Percentiles rank a stretch among this genome's conserved stretches.
Conservation (phyloP, 2,113 vertebrate species). For the Hepsetus odoe region DNA sequence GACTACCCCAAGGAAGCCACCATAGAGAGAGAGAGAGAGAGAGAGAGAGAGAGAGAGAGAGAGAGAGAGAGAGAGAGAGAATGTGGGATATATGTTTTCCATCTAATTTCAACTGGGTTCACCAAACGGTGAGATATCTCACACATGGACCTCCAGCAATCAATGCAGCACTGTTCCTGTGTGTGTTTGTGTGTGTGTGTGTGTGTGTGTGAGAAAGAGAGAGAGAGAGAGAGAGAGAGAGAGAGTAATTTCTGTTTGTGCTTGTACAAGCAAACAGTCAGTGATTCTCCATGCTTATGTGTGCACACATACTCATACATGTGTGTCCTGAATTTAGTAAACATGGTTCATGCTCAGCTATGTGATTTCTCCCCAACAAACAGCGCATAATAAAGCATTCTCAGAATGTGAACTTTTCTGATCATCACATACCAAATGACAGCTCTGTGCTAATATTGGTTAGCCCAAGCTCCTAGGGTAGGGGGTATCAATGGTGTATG, state of each 20-base stretch:
- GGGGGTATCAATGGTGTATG: too few species aligned
- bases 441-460: too few species aligned
- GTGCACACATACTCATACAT: too few species aligned
- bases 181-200: constrained; percentile 21
- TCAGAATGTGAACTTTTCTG: too few species aligned
- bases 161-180: background rate
- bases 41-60: constrained; percentile 31
- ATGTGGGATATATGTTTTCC: constrained; percentile 64
- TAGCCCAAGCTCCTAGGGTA: too few species aligned
- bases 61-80: background rate
- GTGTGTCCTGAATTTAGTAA: too few species aligned
- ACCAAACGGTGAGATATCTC: constrained; percentile 68
- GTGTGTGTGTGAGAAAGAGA: constrained; percentile 2
- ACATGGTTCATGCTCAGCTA: too few species aligned
- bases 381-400: too few species aligned
- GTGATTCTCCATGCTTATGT: too few species aligned
- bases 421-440: too few species aligned
- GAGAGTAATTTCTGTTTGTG: background rate
- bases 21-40: background rate
- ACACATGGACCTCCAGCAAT: constrained; percentile 59
- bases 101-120: constrained; percentile 67
- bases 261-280: background rate
- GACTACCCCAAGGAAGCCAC: constrained; percentile 10
- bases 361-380: too few species aligned
- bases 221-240: constrained; percentile 10